phyloP scores from a whole-genome alignment of 2,888 invertebrate species.

The Mantis religiosa region DNA sequence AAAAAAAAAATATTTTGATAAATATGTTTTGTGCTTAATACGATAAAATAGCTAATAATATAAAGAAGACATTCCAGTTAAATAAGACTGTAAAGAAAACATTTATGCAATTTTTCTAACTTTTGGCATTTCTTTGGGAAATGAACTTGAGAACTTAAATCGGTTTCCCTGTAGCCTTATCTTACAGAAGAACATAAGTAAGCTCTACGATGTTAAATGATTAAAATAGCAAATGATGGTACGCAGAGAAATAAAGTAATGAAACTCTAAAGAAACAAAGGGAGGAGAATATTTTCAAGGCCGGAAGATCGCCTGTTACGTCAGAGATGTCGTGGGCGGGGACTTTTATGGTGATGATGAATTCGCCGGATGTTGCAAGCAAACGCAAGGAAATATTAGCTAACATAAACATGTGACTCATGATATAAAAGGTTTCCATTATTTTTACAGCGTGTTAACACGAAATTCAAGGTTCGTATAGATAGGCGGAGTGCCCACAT shows the following conservation, averaged over 20 bases:
- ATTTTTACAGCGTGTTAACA: neutral
- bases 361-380: neutral
- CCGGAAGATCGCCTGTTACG: neutral
- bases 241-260: neutral
- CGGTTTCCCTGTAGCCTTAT: too few species aligned
- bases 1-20: too few species aligned
- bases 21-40: too few species aligned
- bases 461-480: neutral
- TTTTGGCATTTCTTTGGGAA: too few species aligned
- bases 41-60: too few species aligned
- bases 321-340: neutral
- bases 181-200: too few species aligned
- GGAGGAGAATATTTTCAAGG: neutral
- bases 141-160: too few species aligned
- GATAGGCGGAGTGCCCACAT: too few species aligned
- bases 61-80: too few species aligned
- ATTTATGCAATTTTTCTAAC: too few species aligned
- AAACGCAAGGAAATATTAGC: neutral
- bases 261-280: neutral
- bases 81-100: too few species aligned
- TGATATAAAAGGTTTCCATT: neutral
- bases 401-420: neutral
- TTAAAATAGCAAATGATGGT: neutral
- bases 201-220: neutral
- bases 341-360: neutral